These are phyloP conservation scores for Peromyscus maniculatus DNA, from an alignment of 2,113 vertebrate species.

Conservation along the genomic window DNA sequence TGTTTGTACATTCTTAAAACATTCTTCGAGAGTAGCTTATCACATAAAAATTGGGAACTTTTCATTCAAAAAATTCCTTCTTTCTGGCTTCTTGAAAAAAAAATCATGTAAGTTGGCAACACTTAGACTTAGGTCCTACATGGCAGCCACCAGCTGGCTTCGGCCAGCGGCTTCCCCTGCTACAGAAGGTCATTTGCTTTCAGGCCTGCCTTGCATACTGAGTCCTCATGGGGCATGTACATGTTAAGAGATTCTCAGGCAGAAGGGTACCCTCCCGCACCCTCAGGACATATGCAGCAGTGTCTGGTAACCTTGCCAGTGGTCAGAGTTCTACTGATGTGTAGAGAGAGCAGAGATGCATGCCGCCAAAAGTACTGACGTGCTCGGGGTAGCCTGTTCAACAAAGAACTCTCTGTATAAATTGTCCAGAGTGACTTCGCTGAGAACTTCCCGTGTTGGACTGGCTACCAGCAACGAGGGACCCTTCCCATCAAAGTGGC, in stretches of 20 bases:
- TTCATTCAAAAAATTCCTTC: neutral
- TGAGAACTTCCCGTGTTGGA: neutral
- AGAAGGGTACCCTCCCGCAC: no score
- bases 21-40: neutral
- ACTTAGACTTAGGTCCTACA: neutral
- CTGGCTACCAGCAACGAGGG: neutral
- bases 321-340: neutral
- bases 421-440: accelerated
- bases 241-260: neutral
- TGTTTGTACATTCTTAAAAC: neutral
- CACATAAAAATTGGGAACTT: neutral
- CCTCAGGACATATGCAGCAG: no score
- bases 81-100: neutral
- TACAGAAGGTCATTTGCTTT: neutral
- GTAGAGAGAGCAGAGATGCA: neutral
- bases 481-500: neutral
- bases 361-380: neutral
- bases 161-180: neutral
- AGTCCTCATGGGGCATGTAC: neutral
- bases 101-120: neutral
- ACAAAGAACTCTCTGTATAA: neutral
- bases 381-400: neutral
- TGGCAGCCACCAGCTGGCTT: neutral
- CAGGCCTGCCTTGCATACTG: neutral
- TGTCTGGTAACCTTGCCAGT: neutral